Percentiles rank a stretch among this genome's conserved stretches.
Conservation (phyloP, 2,888 invertebrate species). For the Flexamia atlantica region DNA sequence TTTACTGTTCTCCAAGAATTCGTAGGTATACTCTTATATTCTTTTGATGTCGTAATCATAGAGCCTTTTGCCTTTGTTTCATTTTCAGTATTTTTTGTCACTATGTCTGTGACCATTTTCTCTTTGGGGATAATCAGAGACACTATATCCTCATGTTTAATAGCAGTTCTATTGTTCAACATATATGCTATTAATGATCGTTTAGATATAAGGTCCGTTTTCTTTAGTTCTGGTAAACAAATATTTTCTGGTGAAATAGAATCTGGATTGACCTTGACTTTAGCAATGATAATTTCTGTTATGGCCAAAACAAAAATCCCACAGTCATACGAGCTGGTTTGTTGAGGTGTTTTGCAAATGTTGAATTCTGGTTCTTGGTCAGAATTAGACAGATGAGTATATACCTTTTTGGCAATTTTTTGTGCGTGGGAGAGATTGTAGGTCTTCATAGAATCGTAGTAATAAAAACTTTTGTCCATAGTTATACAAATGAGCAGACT, state of each 20-base stretch:
- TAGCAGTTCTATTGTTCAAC: neutral
- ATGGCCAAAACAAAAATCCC: conserved; percentile 6
- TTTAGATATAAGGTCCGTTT: neutral
- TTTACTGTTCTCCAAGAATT: neutral
- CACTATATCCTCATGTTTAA: neutral
- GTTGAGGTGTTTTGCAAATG: neutral
- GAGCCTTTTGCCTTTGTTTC: neutral
- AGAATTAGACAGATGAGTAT: neutral
- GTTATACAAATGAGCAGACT: conserved; percentile 12
- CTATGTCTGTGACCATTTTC: neutral
- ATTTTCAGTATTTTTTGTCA: neutral
- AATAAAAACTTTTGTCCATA: neutral
- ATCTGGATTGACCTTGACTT: neutral
- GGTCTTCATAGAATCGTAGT: neutral
- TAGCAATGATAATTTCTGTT: neutral
- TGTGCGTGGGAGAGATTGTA: conserved; percentile 11
- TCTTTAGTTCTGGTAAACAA: neutral
- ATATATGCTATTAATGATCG: neutral
- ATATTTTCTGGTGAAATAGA: neutral
- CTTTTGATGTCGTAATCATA: neutral
- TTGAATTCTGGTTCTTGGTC: neutral
- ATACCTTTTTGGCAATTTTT: neutral
- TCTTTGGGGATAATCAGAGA: neutral
- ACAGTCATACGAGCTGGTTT: conserved; percentile 4
- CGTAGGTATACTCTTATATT: neutral